Conservation (phyloP, 1,140 invertebrate genomes). For the Leguminivora glycinivorella region DNA sequence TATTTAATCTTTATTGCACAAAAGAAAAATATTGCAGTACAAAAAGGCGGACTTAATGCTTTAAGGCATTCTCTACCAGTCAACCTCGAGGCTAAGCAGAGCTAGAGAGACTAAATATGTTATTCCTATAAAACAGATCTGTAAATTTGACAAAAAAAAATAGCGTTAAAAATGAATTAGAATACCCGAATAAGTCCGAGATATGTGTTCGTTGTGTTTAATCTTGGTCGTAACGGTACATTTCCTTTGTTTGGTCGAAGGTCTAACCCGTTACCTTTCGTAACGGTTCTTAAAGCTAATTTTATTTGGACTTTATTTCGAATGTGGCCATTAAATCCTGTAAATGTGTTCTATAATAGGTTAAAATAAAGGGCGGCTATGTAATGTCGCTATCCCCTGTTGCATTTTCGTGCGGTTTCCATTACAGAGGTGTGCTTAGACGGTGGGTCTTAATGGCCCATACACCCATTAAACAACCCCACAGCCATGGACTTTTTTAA, state of each 20-base stretch:
- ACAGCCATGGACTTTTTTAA: slow-evolving; percentile 61
- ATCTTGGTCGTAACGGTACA: slow-evolving; percentile 12
- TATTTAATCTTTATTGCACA: too few species aligned
- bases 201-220: background rate
- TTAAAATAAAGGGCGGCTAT: slow-evolving; percentile 37
- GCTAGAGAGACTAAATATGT: too few species aligned
- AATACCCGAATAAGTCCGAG: background rate
- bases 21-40: too few species aligned
- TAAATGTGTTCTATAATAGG: slow-evolving; percentile 34
- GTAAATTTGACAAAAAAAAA: background rate
- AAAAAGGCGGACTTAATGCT: too few species aligned
- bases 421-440: slow-evolving; percentile 67
- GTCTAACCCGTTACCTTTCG: slow-evolving; percentile 14
- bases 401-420: slow-evolving; percentile 58
- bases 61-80: too few species aligned
- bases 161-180: background rate
- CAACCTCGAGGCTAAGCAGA: too few species aligned
- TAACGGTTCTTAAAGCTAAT: slow-evolving; percentile 18
- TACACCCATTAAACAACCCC: slow-evolving; percentile 63
- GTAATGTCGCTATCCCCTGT: slow-evolving; percentile 40
- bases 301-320: slow-evolving; percentile 21
- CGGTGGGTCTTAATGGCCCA: slow-evolving; percentile 60
- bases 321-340: slow-evolving; percentile 31
- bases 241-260: background rate
- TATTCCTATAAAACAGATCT: too few species aligned